These are phyloP conservation scores for Takifugu flavidus DNA, from an alignment of 2,113 vertebrate genomes.

Conservation along the genomic window DNA sequence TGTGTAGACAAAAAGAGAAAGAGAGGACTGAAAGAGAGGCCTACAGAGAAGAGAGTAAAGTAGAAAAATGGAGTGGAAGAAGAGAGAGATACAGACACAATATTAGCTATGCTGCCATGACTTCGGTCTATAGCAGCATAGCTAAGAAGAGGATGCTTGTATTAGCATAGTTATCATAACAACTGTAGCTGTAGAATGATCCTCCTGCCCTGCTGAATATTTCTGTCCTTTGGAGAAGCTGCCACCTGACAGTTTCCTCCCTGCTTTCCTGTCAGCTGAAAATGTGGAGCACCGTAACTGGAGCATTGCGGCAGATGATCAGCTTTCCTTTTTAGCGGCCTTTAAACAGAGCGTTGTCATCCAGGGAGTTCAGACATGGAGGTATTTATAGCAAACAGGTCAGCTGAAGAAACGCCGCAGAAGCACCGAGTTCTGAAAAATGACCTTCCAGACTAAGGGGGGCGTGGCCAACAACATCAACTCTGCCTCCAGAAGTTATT, in stretches of 20 bases:
- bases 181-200: no score
- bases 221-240: background rate
- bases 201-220: no score
- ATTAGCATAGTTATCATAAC: no score
- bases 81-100: no score
- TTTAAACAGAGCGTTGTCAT: constrained; percentile 66
- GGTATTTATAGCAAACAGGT: constrained; percentile 79
- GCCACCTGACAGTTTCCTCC: background rate
- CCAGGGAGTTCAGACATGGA: constrained; percentile 64
- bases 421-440: constrained; percentile 35
- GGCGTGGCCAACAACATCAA: background rate
- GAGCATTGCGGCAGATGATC: constrained; percentile 66
- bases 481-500: background rate
- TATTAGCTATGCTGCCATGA: no score
- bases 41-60: no score
- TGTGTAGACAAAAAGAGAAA: no score
- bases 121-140: no score
- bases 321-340: constrained; percentile 58
- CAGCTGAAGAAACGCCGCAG: constrained; percentile 58
- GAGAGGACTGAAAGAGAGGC: no score
- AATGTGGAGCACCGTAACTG: constrained; percentile 72
- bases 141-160: no score
- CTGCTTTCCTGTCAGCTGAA: background rate
- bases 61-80: no score
- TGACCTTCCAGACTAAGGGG: background rate